Evolutionary conservation across 2,888 invertebrate species (phyloP), one percentile per base, ranked within the genome.

Genomic region (Terebella lapidaria): DNA sequence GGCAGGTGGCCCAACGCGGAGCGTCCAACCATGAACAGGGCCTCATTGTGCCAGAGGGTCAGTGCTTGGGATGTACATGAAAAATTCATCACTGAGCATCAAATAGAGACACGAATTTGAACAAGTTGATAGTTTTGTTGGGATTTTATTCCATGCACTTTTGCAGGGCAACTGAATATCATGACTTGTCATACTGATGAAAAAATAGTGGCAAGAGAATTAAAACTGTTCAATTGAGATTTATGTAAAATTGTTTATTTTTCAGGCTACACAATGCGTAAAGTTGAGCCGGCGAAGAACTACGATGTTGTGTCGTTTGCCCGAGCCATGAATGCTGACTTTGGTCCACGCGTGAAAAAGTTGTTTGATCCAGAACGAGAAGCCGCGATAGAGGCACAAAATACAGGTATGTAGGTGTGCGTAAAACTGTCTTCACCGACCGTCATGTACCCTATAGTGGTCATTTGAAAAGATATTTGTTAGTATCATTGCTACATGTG

Each of bases 281-380:
- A 70, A 55, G 72, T 80, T 15, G 69, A 76, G 58, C 76, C 78
- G 57, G 78, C 80, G 25, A 74, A 78, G 60, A 78, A 79, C 56
- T 78, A 78, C 68, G 79, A 80, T 69, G 79, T 79, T 18, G 72
- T 79, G 18, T 77, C 79, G 3, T 74, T 80, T 66, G 80, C 79
- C 1, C 66, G 76, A 49, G 78, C 80, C n/a, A 79, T 80, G 80
- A 80, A 80, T 63, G 74, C 74, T 58, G 78, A 80, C 66, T 78
- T 80, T 71, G 80, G 75, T 27, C 74, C 74, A n/a, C 67, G 74
- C 56, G 70, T 79, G 27, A 72, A 79, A 63, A 72, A 77, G 54
- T 62, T 80, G 52, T 80, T 80, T 71, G 76, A 78, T 30, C 74
- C 74, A 10, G 80, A 80, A 67, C 74, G 74, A 57, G 75, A 77